These are phyloP conservation scores for Candoia aspera DNA, from an alignment of 2,113 vertebrate species.

Conservation along the genomic window DNA sequence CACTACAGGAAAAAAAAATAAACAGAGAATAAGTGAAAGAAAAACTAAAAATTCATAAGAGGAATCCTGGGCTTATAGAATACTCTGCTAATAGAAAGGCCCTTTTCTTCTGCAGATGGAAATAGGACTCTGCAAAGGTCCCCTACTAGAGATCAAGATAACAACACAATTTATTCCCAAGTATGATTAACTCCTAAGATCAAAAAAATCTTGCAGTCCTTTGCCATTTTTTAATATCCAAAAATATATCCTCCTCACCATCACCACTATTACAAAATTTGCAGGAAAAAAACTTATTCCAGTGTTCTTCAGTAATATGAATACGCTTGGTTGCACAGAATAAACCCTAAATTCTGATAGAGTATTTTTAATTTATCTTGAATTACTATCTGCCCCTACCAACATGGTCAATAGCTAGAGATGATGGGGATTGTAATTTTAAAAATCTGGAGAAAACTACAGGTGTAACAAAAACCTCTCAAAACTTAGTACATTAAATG, in stretches of 20 bases:
- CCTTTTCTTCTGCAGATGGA: background rate
- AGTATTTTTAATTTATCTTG: background rate
- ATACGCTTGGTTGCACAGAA: background rate
- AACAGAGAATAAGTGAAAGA: background rate
- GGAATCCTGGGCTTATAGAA: background rate
- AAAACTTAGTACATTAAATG: background rate
- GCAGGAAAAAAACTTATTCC: background rate
- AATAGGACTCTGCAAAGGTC: background rate
- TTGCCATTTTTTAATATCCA: background rate
- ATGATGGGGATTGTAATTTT: background rate
- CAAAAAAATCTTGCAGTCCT: background rate
- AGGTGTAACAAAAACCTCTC: background rate
- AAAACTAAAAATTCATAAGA: background rate
- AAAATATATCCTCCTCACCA: background rate
- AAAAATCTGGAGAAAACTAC: no score
- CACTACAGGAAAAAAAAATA: background rate
- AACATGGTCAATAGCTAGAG: background rate
- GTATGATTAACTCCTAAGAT: background rate
- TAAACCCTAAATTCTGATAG: background rate
- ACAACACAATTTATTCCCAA: background rate
- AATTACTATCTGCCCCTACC: background rate
- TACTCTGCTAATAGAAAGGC: background rate
- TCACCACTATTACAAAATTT: background rate
- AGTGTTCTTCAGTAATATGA: background rate
- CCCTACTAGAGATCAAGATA: background rate